Evolutionary conservation across 2,797 vertebrate genomes (phyloP).

Genomic region (Sebastes kiyomatsui): DNA sequence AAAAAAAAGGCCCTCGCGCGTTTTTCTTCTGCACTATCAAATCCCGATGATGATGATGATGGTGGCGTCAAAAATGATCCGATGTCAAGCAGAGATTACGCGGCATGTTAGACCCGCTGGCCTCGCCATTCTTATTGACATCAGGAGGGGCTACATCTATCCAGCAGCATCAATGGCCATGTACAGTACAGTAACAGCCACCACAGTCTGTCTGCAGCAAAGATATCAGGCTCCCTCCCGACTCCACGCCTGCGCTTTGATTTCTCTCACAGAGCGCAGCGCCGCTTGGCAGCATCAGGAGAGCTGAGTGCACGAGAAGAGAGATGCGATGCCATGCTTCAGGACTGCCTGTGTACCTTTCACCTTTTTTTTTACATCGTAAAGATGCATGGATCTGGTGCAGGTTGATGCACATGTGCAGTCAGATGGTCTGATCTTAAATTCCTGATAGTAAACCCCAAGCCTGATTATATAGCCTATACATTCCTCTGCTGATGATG

Average conservation of each 20-base stretch:
- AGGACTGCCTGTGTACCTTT: conserved; percentile 1
- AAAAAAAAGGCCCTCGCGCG: conserved; percentile 11
- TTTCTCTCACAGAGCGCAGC: conserved; percentile 72
- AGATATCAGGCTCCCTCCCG: conserved; percentile 69
- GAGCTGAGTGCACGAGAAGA: conserved; percentile 45
- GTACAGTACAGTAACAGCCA: conserved; percentile 69
- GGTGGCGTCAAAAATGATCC: conserved; percentile 33
- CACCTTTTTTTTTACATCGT: neutral
- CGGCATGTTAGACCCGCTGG: conserved; percentile 59
- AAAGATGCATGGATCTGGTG: neutral
- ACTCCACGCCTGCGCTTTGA: conserved; percentile 85
- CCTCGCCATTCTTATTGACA: conserved; percentile 80
- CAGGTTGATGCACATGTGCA: neutral
- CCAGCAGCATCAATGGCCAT: conserved; percentile 81
- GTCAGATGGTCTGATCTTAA: neutral
- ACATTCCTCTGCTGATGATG: neutral
- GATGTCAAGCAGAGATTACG: conserved; percentile 70
- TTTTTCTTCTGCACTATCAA: conserved; percentile 17
- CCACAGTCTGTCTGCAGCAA: conserved; percentile 62
- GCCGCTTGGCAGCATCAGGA: conserved; percentile 72
- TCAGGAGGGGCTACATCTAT: conserved; percentile 70
- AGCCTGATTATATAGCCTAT: neutral
- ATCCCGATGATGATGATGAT: conserved; percentile 54
- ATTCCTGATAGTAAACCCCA: conserved; percentile 19
- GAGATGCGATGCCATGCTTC: conserved; percentile 18